Conservation (phyloP, 1,140 invertebrate genomes). For the Zaprionus africanus region DNA sequence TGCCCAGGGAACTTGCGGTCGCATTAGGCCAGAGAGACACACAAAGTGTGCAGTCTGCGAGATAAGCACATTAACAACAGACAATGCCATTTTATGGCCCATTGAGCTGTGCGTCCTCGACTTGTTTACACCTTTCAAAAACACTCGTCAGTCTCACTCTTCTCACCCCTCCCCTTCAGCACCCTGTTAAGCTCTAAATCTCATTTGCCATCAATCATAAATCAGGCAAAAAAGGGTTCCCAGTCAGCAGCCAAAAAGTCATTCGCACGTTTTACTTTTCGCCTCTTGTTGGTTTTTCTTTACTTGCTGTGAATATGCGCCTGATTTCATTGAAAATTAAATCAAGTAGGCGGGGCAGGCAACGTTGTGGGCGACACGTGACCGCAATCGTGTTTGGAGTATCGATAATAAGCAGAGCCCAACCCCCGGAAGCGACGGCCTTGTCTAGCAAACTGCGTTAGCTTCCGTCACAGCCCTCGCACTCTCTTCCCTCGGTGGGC, state of each 20-base stretch:
- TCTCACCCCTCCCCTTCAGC: neutral
- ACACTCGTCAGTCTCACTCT: slow-evolving; percentile 49
- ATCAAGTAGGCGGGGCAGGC: slow-evolving; percentile 60
- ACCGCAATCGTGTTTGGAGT: slow-evolving; percentile 84
- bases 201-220: slow-evolving; percentile 74
- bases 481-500: no score
- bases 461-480: slow-evolving; percentile 48
- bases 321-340: slow-evolving; percentile 82
- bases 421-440: slow-evolving; percentile 63
- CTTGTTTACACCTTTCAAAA: slow-evolving; percentile 81
- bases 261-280: slow-evolving; percentile 72
- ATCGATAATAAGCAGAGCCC: slow-evolving; percentile 79
- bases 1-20: slow-evolving; percentile 63
- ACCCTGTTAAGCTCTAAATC: slow-evolving; percentile 27
- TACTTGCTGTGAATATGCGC: slow-evolving; percentile 54
- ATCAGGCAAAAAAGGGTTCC: slow-evolving; percentile 67
- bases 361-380: slow-evolving; percentile 60
- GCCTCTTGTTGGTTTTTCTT: slow-evolving; percentile 41
- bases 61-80: slow-evolving; percentile 77
- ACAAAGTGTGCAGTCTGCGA: slow-evolving; percentile 79
- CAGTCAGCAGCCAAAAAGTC: slow-evolving; percentile 75
- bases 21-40: slow-evolving; percentile 54
- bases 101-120: slow-evolving; percentile 67
- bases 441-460: slow-evolving; percentile 73
- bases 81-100: slow-evolving; percentile 82